A percentile compares a stretch with the other conserved stretches of the same genome.
Evolutionary conservation across 1,140 invertebrate genomes (phyloP).

Genomic region (Drosophila virilis): DNA sequence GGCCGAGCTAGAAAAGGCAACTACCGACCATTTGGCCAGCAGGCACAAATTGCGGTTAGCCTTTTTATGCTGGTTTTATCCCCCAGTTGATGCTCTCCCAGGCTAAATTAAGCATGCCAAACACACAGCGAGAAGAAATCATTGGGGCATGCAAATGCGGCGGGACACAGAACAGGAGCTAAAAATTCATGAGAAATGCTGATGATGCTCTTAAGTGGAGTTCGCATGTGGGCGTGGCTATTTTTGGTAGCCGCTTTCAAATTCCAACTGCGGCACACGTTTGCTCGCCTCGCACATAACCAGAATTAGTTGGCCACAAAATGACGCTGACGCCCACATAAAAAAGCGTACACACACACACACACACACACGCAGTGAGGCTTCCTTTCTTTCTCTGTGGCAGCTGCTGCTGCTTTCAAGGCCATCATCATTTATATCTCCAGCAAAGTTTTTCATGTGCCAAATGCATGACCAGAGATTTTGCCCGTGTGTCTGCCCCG

Average conservation of each 20-base stretch:
- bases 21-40: neutral
- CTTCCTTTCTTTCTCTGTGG: constrained; percentile 21
- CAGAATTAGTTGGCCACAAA: constrained; percentile 43
- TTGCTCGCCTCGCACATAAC: constrained; percentile 28
- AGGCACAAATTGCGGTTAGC: constrained; percentile 29
- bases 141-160: constrained; percentile 62
- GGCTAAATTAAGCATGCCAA: constrained; percentile 70
- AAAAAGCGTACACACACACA: constrained; percentile 3
- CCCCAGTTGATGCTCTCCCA: neutral
- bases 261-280: constrained; percentile 9
- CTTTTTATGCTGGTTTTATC: constrained; percentile 29
- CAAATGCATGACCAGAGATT: constrained; percentile 66
- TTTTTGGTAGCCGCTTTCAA: constrained; percentile 28
- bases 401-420: constrained; percentile 49
- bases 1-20: constrained; percentile 23
- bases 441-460: constrained; percentile 73
- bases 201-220: constrained; percentile 69
- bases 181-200: constrained; percentile 63
- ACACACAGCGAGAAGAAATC: constrained; percentile 59
- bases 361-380: neutral
- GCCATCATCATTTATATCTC: constrained; percentile 60
- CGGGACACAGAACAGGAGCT: neutral
- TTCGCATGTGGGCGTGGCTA: constrained; percentile 44
- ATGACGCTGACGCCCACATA: constrained; percentile 29
- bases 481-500: constrained; percentile 6